These are phyloP conservation scores for Ataeniobius toweri DNA, from an alignment of 2,797 vertebrate species.

Conservation along the genomic window DNA sequence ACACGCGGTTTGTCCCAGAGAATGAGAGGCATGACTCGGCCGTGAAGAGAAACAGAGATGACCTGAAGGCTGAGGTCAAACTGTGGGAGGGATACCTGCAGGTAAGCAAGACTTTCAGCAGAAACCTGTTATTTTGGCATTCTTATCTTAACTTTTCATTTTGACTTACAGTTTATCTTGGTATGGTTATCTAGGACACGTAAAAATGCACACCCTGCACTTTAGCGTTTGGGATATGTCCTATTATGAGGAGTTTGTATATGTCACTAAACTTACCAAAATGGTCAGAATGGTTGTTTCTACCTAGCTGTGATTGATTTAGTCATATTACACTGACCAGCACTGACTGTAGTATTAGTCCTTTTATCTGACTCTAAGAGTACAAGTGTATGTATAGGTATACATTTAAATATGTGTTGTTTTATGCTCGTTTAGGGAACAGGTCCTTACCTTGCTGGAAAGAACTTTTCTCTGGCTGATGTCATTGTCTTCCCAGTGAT, in stretches of 20 bases:
- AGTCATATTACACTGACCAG: background rate
- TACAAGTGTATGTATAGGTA: background rate
- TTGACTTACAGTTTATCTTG: too few species aligned
- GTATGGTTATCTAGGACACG: too few species aligned
- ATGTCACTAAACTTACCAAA: background rate
- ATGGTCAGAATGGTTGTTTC: background rate
- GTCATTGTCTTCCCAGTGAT: constrained; percentile 65
- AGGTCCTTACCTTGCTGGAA: constrained; percentile 65
- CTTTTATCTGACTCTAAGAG: background rate
- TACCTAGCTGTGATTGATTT: background rate
- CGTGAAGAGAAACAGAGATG: constrained; percentile 64
- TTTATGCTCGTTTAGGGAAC: constrained; percentile 28
- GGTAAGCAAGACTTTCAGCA: background rate
- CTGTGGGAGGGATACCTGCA: constrained; percentile 76
- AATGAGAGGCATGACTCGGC: constrained; percentile 74
- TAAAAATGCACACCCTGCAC: background rate
- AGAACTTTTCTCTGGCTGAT: constrained; percentile 75
- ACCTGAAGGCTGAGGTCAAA: constrained; percentile 56
- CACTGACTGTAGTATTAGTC: background rate
- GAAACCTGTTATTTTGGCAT: background rate
- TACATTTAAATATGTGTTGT: background rate
- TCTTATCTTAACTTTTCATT: background rate
- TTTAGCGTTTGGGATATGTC: background rate
- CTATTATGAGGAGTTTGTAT: too few species aligned
- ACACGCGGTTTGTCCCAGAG: constrained; percentile 69